phyloP scores from a whole-genome alignment of 2,113 vertebrate species.

The Rattus norvegicus region DNA sequence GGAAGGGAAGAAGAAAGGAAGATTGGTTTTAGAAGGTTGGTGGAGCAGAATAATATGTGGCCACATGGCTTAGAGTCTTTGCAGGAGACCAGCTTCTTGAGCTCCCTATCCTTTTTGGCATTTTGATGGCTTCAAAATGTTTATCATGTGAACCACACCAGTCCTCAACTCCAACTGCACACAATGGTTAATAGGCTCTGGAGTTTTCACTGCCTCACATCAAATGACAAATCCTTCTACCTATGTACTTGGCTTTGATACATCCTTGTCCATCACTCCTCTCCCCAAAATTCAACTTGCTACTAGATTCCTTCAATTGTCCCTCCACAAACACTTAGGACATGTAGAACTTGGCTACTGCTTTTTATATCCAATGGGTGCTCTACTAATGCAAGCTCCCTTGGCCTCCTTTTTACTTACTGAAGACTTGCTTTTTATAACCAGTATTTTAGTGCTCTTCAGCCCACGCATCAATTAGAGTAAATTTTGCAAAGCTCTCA shows the following conservation, averaged over 20 bases:
- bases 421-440: conserved; percentile 31
- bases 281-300: neutral
- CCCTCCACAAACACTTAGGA: neutral
- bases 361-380: neutral
- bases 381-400: neutral
- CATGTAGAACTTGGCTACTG: neutral
- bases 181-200: neutral
- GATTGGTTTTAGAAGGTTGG: neutral
- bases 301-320: neutral
- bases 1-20: neutral
- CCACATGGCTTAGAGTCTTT: neutral
- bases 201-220: neutral
- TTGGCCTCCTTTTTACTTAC: neutral
- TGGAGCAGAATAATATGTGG: neutral
- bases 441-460: neutral
- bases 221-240: neutral
- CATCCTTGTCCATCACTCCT: neutral
- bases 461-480: neutral
- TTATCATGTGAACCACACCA: neutral
- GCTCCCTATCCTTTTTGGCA: neutral
- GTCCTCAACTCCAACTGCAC: neutral
- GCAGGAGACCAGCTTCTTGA: neutral
- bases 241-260: neutral
- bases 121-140: neutral
- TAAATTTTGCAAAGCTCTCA: neutral